Base-by-base conservation (phyloP, 2,797 vertebrate species). In the Esox lucius region DNA sequence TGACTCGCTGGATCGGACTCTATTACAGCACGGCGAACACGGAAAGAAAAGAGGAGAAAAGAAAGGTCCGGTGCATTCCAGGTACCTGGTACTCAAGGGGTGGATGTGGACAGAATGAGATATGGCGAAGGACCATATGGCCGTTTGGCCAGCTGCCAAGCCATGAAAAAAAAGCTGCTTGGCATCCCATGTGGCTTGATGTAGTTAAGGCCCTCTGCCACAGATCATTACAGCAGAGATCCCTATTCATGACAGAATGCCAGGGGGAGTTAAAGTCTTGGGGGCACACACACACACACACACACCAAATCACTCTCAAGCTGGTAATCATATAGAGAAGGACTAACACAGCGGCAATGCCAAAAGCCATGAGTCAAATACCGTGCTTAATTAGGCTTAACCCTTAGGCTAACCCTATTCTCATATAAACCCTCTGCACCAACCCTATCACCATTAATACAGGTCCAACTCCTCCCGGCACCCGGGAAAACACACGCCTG, bases 141-240 rank as follows among this genome's bases (percentile, higher is more conserved):
- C 66, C 65, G 70, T 75, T 61, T 88, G 87, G 91, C 84, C 75
- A n/a, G 76, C 79, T 42, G 87, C 90, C 90, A 90, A 72, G 13
- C 49, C 39, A 73, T 31, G 75, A 19, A 75, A 74, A 67, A 69
- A 75, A 67, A 69, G 73, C 81, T 75, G 82, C 81, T 75, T 72
- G 79, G 79, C 80, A 81, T 72, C 82, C 80, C 75, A 68, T 81
- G 68, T 78, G 78, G 80, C 79, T 82, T 82, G 56, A 81, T 81
- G 48, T 74, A 84, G 73, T 83, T 79, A 62, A 72, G 80, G 79
- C 80, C 77, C 87, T 71, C 85, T 78, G 79, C 59, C 82, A 88
- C 83, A 72, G 78, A 87, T 90, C 85, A 82, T 91, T 90, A 90
- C 84, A 77, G 85, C 89, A 85, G 74, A 90, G 84, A 90, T 85